phyloP scores from a whole-genome alignment of 2,797 vertebrate species.

The Syncerus caffer region DNA sequence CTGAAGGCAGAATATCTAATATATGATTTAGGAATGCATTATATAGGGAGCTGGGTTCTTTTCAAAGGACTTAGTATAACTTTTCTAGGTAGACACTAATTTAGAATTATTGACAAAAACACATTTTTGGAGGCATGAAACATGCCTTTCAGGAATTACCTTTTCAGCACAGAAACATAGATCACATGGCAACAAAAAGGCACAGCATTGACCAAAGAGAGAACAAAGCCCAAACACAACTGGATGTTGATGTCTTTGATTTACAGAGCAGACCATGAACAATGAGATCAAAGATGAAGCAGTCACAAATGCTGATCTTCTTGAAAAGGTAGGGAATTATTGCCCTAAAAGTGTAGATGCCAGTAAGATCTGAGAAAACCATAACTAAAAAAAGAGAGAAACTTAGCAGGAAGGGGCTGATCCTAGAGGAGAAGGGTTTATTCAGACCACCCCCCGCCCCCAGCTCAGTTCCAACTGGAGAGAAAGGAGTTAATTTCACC shows the following conservation, averaged over 20 bases:
- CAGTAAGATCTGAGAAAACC: slow-evolving; percentile 58
- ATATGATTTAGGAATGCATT: background rate
- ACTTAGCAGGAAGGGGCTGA: background rate
- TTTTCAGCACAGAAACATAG: slow-evolving; percentile 69
- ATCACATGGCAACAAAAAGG: slow-evolving; percentile 55
- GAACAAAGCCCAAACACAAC: slow-evolving; percentile 67
- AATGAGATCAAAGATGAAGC: slow-evolving; percentile 62
- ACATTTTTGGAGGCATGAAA: slow-evolving; percentile 59
- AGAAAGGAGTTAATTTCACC: slow-evolving; percentile 60
- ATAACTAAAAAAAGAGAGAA: background rate
- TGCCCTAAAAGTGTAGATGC: slow-evolving; percentile 50
- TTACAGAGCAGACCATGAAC: slow-evolving; percentile 72
- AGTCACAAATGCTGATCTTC: slow-evolving; percentile 17
- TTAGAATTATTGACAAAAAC: slow-evolving; percentile 68
- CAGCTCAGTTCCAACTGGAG: slow-evolving; percentile 6
- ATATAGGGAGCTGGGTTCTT: slow-evolving; percentile 21
- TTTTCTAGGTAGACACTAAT: slow-evolving; percentile 40
- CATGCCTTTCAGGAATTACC: slow-evolving; percentile 60
- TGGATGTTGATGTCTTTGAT: slow-evolving; percentile 74
- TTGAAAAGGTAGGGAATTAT: slow-evolving; percentile 70
- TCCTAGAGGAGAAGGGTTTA: background rate
- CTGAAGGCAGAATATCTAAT: background rate
- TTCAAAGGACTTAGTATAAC: slow-evolving; percentile 26
- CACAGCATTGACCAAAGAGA: slow-evolving; percentile 16
- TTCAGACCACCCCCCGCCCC: background rate